A percentile compares a stretch with the other conserved stretches of the same genome.
phyloP scores from a whole-genome alignment of 2,113 vertebrate species.

The Chaenogobius annularis region DNA sequence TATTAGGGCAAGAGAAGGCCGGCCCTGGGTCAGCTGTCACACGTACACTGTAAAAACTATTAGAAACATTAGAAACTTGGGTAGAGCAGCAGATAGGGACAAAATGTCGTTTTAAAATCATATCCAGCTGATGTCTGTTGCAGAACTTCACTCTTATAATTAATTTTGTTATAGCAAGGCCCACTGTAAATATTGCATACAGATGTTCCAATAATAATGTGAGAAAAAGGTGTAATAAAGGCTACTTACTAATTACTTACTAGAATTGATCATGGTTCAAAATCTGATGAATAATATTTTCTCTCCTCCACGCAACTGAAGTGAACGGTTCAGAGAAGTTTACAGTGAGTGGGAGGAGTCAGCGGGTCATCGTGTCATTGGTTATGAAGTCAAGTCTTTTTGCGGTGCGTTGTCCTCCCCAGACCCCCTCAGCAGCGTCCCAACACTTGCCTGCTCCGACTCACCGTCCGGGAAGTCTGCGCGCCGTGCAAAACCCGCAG shows the following conservation, averaged over 20 bases:
- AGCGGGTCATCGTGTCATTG: conserved; percentile 1
- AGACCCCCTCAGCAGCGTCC: conserved; percentile 62
- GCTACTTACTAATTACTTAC: too few species aligned
- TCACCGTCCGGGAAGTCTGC: conserved; percentile 11
- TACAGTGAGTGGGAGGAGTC: not conserved
- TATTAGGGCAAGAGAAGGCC: conserved; percentile 60
- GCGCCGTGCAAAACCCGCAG: conserved; percentile 62
- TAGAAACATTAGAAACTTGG: not conserved
- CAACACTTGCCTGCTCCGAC: conserved; percentile 27
- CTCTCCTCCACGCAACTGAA: too few species aligned
- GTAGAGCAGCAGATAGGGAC: too few species aligned
- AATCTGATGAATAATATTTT: too few species aligned
- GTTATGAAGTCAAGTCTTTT: conserved; percentile 26
- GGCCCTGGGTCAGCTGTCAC: conserved; percentile 69
- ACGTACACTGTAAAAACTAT: conserved; percentile 45
- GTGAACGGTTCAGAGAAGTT: not conserved
- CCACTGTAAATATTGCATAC: too few species aligned
- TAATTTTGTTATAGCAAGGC: too few species aligned
- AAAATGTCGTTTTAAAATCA: too few species aligned
- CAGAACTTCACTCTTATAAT: too few species aligned
- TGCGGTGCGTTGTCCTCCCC: conserved; percentile 34
- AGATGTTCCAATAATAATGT: too few species aligned
- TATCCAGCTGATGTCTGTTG: too few species aligned
- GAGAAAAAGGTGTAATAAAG: too few species aligned
- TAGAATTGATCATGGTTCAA: too few species aligned